Evolutionary conservation across 2,888 invertebrate species (phyloP), one percentile per base, ranked within the genome.

Genomic region (Globia sparganii): DNA sequence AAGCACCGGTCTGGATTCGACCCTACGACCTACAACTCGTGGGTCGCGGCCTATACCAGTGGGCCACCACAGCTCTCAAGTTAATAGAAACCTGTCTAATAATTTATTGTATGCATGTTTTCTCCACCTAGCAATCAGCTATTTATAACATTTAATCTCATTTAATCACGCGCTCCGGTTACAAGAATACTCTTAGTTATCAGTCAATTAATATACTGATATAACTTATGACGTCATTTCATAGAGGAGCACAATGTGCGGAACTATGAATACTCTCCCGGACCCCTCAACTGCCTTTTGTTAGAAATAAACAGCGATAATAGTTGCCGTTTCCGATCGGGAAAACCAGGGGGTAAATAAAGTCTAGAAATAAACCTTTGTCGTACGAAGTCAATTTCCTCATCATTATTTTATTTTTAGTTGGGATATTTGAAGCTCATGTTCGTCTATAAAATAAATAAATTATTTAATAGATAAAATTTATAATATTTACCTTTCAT

Each of bases 281-380:
- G 49, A 46, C 13, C 53, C 65, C 9, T n/a, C 21, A 3, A 31
- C 31, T 15, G 15, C 37, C 59, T 53, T 53, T 62, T 62, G 11
- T 46, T 56, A 1, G 13, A 46, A 46, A 64, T 77, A 34, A 31
- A 61, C 37, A 31, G 18, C 4, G 64, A 78, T 72, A 43, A 34
- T 8, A 34, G 79, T 83, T 78, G 66, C 59, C 49, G 15, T 43
- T 37, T 49, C 40, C 18, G 9, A 53, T 70, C 69, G 70, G 81
- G 31, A 81, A 83, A 70, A 53, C 79, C 73, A 53, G 34, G 6
- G 21, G 49, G 8, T 58, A 70, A 83, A 78, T 61, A 13, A 37
- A 66, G 37, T 70, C 83, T 58, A 70, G 37, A 70, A 83, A 78
- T 83, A 81, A 59, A 53, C 62, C 62, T 83, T 78, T 83, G 84